phyloP scores from a whole-genome alignment of 2,888 invertebrate genomes.

The Eumerus sabulonum region DNA sequence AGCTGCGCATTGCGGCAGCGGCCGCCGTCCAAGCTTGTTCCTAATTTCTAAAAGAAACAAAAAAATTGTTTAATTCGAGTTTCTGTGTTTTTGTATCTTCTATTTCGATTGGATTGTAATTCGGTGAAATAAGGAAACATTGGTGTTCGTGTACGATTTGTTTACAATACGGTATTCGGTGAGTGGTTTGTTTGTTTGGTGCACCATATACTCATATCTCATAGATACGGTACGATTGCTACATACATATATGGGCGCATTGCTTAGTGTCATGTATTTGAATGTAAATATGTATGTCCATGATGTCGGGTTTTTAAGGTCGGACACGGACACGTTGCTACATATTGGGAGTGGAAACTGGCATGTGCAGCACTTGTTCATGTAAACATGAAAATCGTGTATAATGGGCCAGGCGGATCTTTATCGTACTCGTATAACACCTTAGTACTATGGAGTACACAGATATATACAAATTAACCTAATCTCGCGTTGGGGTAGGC shows the following conservation, averaged over 20 bases:
- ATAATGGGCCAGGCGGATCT: conserved; percentile 8
- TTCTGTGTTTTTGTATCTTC: conserved; percentile 17
- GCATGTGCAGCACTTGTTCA: conserved; percentile 45
- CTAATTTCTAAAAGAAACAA: neutral
- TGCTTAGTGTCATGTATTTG: neutral
- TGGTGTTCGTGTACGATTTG: conserved; percentile 47
- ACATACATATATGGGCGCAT: neutral
- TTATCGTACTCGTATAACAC: no score
- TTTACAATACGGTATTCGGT: conserved; percentile 64
- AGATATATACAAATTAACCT: no score
- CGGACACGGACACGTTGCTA: conserved; percentile 24
- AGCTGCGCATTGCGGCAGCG: neutral
- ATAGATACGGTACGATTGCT: conserved; percentile 37
- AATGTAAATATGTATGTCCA: conserved; percentile 11
- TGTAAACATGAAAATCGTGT: conserved; percentile 57
- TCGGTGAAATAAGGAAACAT: conserved; percentile 35
- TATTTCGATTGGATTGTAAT: conserved; percentile 15
- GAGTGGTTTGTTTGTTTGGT: conserved; percentile 53
- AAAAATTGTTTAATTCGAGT: neutral
- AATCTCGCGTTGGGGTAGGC: no score
- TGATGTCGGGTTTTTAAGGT: conserved; percentile 42
- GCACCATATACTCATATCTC: conserved; percentile 48
- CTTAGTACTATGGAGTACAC: no score
- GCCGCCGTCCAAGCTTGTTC: conserved; percentile 25
- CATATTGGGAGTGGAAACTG: conserved; percentile 32